Evolutionary conservation across 2,113 vertebrate genomes (phyloP), one percentile per base, ranked within the genome.

Genomic region (Pseudopodoces humilis): DNA sequence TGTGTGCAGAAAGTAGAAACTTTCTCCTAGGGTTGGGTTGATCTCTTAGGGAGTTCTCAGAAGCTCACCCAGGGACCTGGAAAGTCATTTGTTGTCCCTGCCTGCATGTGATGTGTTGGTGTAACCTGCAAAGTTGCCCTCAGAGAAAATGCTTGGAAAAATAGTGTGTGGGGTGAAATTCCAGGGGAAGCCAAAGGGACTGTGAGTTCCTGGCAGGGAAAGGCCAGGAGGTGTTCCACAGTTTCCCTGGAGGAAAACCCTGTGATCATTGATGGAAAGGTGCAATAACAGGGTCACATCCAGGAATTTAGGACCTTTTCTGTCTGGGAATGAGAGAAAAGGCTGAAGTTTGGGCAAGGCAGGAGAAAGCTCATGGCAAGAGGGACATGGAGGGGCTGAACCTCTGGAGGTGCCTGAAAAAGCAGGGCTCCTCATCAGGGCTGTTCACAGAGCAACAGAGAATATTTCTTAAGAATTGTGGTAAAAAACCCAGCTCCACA

Each of bases 161-260:
- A 33, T 0, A 37, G 3, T 2, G 0, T 8, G 16, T 17, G 35
- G 62, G 9, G 14, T 31, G 56, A n/a, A 68, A 47, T 78, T 49
- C 30, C 7, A 5, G 5, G 39, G 44, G 44, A 64, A 2, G 2
- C 6, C n/a, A 43, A 64, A 37, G 37, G 52, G 22, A n/a, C 30
- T 9, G 63, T 19, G 52, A 60, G n/a, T 11, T 46, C 44, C 71
- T 0, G 1, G 9, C 1, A 6, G 25, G 24, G 17, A 82, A 50
- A 62, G 43, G 24, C 22, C 5, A 1, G 28, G 69, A 60, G 11
- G 11, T 63, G 33, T 44, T 90, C 60, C 62, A 28, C 16, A 2
- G 3, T 28, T 86, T 11, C 16, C 11, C 43, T 8, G 2, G 47
- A 49, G 83, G 23, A 76, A 84, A 87, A 53, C 3, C 7, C 35